phyloP scores from a whole-genome alignment of 2,888 invertebrate species.

The Lysandra bellargus region DNA sequence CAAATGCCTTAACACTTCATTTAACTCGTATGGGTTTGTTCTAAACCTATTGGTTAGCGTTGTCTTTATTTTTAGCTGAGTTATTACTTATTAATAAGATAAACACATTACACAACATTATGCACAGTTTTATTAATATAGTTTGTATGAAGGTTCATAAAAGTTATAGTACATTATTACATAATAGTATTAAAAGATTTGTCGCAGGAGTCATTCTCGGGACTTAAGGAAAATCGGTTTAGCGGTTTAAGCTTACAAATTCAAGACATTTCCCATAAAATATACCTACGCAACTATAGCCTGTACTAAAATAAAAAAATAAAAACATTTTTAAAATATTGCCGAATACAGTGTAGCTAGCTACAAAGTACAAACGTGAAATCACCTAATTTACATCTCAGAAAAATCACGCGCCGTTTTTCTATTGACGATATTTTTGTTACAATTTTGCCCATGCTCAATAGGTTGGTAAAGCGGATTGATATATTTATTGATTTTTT shows the following conservation, averaged over 20 bases:
- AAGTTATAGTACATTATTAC: no score
- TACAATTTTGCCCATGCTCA: conserved; percentile 39
- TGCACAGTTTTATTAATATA: no score
- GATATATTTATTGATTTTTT: conserved; percentile 63
- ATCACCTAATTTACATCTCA: background rate
- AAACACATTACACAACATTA: no score
- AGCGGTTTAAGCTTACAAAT: background rate
- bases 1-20: conserved; percentile 8
- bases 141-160: no score
- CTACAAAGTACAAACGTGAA: background rate
- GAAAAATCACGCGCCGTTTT: background rate
- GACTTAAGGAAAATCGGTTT: no score
- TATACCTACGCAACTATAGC: background rate
- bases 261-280: background rate
- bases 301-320: background rate
- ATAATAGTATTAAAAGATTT: no score
- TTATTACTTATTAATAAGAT: no score
- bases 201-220: background rate
- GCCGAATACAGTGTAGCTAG: background rate
- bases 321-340: background rate
- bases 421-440: background rate
- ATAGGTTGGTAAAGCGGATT: conserved; percentile 57
- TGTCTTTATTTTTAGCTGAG: background rate
- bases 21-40: background rate
- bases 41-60: background rate